phyloP scores from a whole-genome alignment of 1,140 invertebrate genomes.

The Drosophila repletoides region DNA sequence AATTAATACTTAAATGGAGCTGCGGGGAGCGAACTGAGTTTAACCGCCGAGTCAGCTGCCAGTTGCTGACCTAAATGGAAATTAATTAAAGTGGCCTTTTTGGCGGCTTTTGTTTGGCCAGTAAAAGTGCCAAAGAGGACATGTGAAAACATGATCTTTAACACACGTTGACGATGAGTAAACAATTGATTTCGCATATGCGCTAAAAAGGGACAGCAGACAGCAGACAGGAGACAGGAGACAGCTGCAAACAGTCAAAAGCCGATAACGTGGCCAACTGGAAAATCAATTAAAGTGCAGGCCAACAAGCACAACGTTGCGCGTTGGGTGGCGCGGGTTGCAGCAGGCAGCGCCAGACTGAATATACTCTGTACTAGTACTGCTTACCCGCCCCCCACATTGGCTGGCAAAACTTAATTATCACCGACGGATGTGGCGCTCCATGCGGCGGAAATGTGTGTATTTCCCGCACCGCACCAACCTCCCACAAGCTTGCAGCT shows the following conservation, averaged over 20 bases:
- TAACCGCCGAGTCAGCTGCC: background rate
- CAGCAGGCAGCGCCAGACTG: conserved; percentile 11
- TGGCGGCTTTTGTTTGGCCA: background rate
- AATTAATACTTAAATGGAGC: conserved; percentile 28
- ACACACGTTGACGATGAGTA: conserved; percentile 15
- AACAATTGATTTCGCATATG: conserved; percentile 24
- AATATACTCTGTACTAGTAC: background rate
- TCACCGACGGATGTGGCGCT: conserved; percentile 72
- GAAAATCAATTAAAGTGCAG: conserved; percentile 75
- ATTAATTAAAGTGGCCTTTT: conserved; percentile 36
- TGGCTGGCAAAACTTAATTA: conserved; percentile 68
- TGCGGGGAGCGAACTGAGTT: conserved; percentile 2
- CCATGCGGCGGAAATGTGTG: conserved; percentile 63
- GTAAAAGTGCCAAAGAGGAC: background rate
- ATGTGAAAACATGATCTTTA: conserved; percentile 15
- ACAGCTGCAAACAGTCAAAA: conserved; percentile 56
- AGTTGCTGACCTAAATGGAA: conserved; percentile 29
- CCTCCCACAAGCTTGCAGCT: conserved; percentile 20
- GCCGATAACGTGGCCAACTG: conserved; percentile 70
- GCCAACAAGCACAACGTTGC: conserved; percentile 19
- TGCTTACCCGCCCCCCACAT: background rate
- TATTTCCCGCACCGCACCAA: too few relatives aligned
- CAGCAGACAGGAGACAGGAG: conserved; percentile 5
- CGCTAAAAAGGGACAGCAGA: background rate
- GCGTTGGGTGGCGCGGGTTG: conserved; percentile 6